Evolutionary conservation across 1,140 invertebrate genomes (phyloP), one percentile per base, ranked within the genome.

Genomic region (Pomphorhynchus laevis): DNA sequence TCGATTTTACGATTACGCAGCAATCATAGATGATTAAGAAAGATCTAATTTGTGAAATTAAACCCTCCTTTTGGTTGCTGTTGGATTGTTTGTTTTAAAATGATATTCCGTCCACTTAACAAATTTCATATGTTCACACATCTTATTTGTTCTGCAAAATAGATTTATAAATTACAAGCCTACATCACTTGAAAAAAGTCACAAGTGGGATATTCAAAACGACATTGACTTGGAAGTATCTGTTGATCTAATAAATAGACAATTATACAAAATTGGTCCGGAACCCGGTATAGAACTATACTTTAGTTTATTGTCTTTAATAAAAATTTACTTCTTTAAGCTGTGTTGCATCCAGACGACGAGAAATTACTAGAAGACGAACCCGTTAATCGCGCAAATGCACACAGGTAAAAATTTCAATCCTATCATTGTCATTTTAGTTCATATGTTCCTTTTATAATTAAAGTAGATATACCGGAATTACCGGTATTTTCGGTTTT

Each of bases 81-180:
- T n/a, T n/a, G n/a, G n/a, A n/a, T n/a, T n/a, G n/a, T n/a, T n/a
- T n/a, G n/a, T n/a, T n/a, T n/a, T n/a, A n/a, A n/a, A n/a, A n/a
- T n/a, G n/a, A n/a, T n/a, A n/a, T n/a, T n/a, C n/a, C n/a, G n/a
- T n/a, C n/a, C n/a, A n/a, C n/a, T n/a, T n/a, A n/a, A n/a, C n/a
- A n/a, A n/a, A n/a, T n/a, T n/a, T n/a, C n/a, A n/a, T n/a, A n/a
- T n/a, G n/a, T n/a, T 21, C 34, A 20, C 3, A 22, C 9, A 44
- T 38, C 44, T 44, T 18, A 20, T 20, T 21, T n/a, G 17, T 9
- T 20, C 22, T 40, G 18, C 20, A 25, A 29, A 11, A 34, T 38
- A 74, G 77, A 46, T 93, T 84, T 56, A 77, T 84, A 44, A 69
- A 80, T 46, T 93, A 91, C 50, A 89, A 86, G 55, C 76, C 76